Conservation (phyloP, 2,888 invertebrate species). For the Acanthoscelides obtectus region DNA sequence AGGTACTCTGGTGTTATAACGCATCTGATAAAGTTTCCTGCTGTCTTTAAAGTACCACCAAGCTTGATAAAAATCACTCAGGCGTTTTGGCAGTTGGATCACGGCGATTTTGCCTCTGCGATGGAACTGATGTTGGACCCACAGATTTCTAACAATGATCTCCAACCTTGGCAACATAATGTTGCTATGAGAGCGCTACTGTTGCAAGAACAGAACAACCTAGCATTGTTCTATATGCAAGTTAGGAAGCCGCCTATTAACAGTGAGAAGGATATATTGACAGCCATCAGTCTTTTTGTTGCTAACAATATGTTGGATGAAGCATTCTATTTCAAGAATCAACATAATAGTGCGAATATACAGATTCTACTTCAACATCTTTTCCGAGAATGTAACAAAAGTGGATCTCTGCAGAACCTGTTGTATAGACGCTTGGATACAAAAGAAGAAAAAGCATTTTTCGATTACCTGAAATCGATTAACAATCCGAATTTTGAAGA, state of each 20-base stretch:
- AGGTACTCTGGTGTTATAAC: constrained; percentile 59
- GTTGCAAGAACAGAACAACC: constrained; percentile 62
- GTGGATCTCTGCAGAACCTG: constrained; percentile 55
- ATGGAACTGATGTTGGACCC: constrained; percentile 61
- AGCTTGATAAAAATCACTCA: constrained; percentile 74
- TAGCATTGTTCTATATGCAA: constrained; percentile 67
- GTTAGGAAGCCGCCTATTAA: constrained; percentile 41
- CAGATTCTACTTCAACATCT: constrained; percentile 56
- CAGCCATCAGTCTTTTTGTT: constrained; percentile 57
- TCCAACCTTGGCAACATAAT: constrained; percentile 70
- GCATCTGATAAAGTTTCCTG: constrained; percentile 73
- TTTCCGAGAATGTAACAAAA: constrained; percentile 57
- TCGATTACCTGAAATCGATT: constrained; percentile 58
- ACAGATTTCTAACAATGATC: constrained; percentile 51
- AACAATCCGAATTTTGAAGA: constrained; percentile 57
- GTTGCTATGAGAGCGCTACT: constrained; percentile 63
- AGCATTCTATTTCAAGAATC: constrained; percentile 61
- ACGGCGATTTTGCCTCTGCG: constrained; percentile 73
- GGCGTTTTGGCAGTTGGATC: constrained; percentile 87
- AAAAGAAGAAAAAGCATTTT: constrained; percentile 64
- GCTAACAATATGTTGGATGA: constrained; percentile 61
- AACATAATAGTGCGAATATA: constrained; percentile 50
- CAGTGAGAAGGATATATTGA: constrained; percentile 49
- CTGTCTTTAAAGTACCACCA: constrained; percentile 71
- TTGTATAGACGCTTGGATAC: constrained; percentile 59